These are phyloP conservation scores for Toxostoma redivivum DNA, from an alignment of 2,113 vertebrate species.

Conservation along the genomic window DNA sequence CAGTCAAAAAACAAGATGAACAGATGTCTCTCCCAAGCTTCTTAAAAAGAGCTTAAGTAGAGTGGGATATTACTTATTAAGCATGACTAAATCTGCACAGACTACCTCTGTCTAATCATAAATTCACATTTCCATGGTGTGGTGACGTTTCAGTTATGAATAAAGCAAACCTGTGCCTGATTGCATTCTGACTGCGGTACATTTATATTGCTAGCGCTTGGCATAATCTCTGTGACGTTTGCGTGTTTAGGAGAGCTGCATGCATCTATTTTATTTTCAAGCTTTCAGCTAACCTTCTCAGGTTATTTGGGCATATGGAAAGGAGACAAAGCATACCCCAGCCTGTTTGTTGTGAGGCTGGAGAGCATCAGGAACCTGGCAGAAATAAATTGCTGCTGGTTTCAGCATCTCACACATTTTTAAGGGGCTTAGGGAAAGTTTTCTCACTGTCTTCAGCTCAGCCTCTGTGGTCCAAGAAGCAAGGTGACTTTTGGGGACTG, in stretches of 20 bases:
- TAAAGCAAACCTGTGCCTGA: background rate
- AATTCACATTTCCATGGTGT: background rate
- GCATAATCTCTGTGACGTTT: background rate
- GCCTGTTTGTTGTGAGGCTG: background rate
- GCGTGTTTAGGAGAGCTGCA: background rate
- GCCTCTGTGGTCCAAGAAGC: background rate
- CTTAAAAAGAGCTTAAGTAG: background rate
- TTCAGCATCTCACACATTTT: background rate
- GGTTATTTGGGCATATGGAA: background rate
- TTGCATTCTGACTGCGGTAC: background rate
- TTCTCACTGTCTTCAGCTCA: background rate
- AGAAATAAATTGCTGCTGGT: background rate
- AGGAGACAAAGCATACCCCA: background rate
- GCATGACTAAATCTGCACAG: background rate
- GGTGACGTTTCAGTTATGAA: background rate
- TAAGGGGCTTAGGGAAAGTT: background rate
- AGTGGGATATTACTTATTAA: background rate
- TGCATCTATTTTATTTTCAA: background rate
- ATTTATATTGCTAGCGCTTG: background rate
- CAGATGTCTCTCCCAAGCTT: background rate
- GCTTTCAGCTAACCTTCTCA: background rate
- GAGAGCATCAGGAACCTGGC: background rate
- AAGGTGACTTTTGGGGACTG: conserved; percentile 17
- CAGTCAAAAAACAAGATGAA: background rate
- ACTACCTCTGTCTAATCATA: background rate